Conservation (phyloP, 2,888 invertebrate species). For the Noctua fimbriata region DNA sequence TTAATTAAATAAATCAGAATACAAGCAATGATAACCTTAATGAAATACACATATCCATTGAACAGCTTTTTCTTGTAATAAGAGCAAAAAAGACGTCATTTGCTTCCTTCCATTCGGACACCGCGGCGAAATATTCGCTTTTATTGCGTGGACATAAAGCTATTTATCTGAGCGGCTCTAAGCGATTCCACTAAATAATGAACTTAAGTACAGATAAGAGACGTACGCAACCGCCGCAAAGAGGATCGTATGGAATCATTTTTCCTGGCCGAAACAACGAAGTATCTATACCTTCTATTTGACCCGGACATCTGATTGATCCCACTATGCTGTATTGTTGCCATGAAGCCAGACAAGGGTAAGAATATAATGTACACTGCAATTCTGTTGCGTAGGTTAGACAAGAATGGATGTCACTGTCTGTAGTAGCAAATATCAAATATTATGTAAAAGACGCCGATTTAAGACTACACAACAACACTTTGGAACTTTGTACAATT, state of each 20-base stretch:
- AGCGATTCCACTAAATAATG: neutral
- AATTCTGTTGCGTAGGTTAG: neutral
- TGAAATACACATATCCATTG: too few species aligned
- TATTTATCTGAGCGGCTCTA: too few species aligned
- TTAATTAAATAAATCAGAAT: too few species aligned
- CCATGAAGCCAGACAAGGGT: constrained; percentile 89
- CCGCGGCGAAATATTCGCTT: neutral
- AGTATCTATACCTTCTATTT: constrained; percentile 98
- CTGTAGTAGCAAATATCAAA: neutral
- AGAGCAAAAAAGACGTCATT: neutral
- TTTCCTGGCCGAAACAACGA: constrained; percentile 99
- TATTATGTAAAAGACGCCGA: neutral
- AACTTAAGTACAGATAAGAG: constrained; percentile 94
- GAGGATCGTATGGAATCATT: constrained; percentile 99
- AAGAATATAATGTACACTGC: constrained; percentile 46
- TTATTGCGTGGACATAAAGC: neutral
- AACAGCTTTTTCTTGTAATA: neutral
- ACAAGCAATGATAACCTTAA: too few species aligned
- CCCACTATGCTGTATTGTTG: constrained; percentile 97
- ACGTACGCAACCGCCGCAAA: constrained; percentile 97
- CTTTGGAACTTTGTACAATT: too few species aligned
- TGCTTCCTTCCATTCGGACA: neutral
- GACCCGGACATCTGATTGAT: constrained; percentile 99
- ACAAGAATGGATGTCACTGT: neutral
- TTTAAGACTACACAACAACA: too few species aligned